phyloP scores from a whole-genome alignment of 2,797 vertebrate species.

The Chloroceryle inda region DNA sequence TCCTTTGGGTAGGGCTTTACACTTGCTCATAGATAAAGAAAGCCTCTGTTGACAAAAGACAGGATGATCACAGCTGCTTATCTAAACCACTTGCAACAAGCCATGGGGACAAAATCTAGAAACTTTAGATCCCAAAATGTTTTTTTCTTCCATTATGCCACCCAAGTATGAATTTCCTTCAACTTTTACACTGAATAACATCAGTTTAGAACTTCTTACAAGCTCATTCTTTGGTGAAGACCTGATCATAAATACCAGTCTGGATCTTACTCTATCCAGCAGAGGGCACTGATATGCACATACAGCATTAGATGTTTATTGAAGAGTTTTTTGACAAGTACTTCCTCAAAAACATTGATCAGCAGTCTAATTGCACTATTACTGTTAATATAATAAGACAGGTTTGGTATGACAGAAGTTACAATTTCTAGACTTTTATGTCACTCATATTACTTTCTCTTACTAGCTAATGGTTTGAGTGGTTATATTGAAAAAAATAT shows the following conservation, averaged over 20 bases:
- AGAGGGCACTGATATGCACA: conserved; percentile 34
- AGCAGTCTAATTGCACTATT: background rate
- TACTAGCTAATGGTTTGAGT: background rate
- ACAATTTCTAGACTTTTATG: background rate
- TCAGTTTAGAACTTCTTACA: background rate
- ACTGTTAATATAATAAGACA: background rate
- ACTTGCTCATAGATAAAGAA: background rate
- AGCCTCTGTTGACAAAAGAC: background rate
- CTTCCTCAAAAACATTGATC: background rate
- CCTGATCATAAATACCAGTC: background rate
- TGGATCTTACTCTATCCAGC: conserved; percentile 20
- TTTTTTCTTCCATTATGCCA: background rate
- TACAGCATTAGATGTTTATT: background rate
- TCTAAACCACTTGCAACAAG: background rate
- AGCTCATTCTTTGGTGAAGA: background rate
- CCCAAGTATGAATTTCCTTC: background rate
- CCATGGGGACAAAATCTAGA: background rate
- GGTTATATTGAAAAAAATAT: background rate
- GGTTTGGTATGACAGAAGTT: background rate
- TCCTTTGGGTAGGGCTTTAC: background rate
- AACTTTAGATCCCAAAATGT: background rate
- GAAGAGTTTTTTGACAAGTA: background rate
- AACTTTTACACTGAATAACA: background rate
- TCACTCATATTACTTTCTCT: background rate
- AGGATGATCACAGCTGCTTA: background rate